Conservation (phyloP, 2,797 vertebrate species). For the Mallotus villosus region DNA sequence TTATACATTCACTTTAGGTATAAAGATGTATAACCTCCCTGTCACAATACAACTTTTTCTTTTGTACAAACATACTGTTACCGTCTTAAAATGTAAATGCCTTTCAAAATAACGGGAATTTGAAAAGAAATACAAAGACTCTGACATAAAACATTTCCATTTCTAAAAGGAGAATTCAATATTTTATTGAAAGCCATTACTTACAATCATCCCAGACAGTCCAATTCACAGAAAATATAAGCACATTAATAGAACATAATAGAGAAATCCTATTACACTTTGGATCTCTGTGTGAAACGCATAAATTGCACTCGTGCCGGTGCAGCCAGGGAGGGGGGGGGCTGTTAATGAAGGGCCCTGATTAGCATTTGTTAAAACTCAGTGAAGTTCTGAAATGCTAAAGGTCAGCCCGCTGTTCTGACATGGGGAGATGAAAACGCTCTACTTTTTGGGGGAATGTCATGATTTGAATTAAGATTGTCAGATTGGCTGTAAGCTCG, state of each 20-base stretch:
- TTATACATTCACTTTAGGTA: slow-evolving; percentile 24
- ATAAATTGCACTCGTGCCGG: slow-evolving; percentile 50
- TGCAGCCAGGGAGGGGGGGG: slow-evolving; percentile 24
- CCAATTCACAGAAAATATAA: slow-evolving; percentile 51
- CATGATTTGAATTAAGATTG: slow-evolving; percentile 86
- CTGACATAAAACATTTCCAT: slow-evolving; percentile 38
- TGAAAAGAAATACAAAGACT: slow-evolving; percentile 38
- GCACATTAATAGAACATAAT: slow-evolving; percentile 59
- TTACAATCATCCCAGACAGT: slow-evolving; percentile 41
- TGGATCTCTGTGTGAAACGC: slow-evolving; percentile 58
- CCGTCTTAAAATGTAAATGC: slow-evolving; percentile 22
- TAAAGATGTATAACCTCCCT: slow-evolving; percentile 26
- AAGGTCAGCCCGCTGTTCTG: slow-evolving; percentile 76
- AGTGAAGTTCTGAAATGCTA: slow-evolving; percentile 72
- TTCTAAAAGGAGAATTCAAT: slow-evolving; percentile 36
- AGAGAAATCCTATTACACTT: slow-evolving; percentile 58
- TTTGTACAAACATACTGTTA: slow-evolving; percentile 32
- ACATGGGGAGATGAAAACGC: slow-evolving; percentile 74
- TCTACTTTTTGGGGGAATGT: slow-evolving; percentile 75
- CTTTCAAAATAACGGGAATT: slow-evolving; percentile 32
- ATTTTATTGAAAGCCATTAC: slow-evolving; percentile 45
- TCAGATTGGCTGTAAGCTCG: slow-evolving; percentile 79
- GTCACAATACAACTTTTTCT: slow-evolving; percentile 31
- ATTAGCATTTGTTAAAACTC: slow-evolving; percentile 82
- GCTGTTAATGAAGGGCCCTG: slow-evolving; percentile 72